Evolutionary conservation across 2,797 vertebrate genomes (phyloP).

Genomic region (Dryobates pubescens): DNA sequence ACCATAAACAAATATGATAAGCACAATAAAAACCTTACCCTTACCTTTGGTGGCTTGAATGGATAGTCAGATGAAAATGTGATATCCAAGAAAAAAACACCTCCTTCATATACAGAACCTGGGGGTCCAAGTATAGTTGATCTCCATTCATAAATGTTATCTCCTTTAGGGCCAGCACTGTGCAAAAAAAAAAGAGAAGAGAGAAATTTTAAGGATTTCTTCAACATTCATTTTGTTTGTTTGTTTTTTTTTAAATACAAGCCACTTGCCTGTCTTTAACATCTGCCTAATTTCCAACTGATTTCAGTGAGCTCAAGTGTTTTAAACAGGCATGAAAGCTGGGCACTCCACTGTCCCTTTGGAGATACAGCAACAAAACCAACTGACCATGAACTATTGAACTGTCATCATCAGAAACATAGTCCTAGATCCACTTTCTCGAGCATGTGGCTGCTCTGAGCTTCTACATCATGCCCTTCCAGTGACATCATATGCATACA

Average conservation of each 20-base stretch:
- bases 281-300: background rate
- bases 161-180: slow-evolving; percentile 87
- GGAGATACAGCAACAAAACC: background rate
- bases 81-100: slow-evolving; percentile 89
- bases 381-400: background rate
- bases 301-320: background rate
- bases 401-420: background rate
- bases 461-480: background rate
- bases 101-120: slow-evolving; percentile 87
- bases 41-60: slow-evolving; percentile 90
- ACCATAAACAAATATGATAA: background rate
- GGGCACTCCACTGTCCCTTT: background rate
- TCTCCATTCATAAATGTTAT: slow-evolving; percentile 90
- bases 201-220: background rate
- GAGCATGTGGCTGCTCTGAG: background rate
- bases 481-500: background rate
- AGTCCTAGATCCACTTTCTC: background rate
- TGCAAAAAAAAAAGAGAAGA: slow-evolving; percentile 17
- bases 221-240: background rate
- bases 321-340: background rate
- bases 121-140: slow-evolving; percentile 88
- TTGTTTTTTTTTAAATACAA: background rate
- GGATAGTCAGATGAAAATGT: slow-evolving; percentile 90
- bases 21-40: slow-evolving; percentile 33
- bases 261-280: background rate